These are phyloP conservation scores for Macrochelys suwanniensis DNA, from an alignment of 2,797 vertebrate species.

Conservation along the genomic window DNA sequence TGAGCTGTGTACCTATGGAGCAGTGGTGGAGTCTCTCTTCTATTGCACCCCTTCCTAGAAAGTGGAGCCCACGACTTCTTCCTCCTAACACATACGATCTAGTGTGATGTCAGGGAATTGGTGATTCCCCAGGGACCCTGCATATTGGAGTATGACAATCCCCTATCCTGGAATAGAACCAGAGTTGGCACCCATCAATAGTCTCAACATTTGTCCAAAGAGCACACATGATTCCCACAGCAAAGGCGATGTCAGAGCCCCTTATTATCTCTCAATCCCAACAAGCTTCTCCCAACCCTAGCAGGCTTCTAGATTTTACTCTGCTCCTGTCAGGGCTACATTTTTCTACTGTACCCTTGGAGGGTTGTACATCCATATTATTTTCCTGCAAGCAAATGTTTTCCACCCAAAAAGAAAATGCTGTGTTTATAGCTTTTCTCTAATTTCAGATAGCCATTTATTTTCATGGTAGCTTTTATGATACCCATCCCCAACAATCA, in stretches of 20 bases:
- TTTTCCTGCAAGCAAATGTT: not conserved
- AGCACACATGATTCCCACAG: not conserved
- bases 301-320: not conserved
- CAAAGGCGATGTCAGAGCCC: not conserved
- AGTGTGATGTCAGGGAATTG: not conserved
- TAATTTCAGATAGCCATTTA: no score
- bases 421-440: no score
- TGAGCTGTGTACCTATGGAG: slow-evolving; percentile 3
- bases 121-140: not conserved
- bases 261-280: not conserved
- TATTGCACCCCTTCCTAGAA: not conserved
- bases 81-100: not conserved
- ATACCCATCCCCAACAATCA: no score
- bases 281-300: not conserved
- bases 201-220: not conserved
- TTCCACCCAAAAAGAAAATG: not conserved
- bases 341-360: not conserved
- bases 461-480: no score
- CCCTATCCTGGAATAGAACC: not conserved
- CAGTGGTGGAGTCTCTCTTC: not conserved
- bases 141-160: not conserved
- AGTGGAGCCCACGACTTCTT: not conserved
- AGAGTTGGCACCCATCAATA: not conserved
- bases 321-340: not conserved
- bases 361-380: not conserved